Conservation (phyloP, 2,888 invertebrate species). For the Carpatolechia fugitivella region DNA sequence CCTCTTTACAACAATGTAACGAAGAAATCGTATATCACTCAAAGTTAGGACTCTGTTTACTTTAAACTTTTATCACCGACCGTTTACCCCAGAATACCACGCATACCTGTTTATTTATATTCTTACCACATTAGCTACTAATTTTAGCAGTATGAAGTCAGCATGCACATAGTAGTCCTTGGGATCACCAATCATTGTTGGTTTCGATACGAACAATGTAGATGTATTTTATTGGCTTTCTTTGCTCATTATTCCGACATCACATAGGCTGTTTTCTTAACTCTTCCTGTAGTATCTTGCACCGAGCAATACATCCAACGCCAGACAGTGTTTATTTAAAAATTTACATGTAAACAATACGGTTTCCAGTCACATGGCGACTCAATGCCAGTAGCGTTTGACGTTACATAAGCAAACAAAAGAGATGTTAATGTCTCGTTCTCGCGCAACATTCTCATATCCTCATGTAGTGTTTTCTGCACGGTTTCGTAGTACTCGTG, state of each 20-base stretch:
- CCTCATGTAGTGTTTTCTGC: conserved; percentile 19
- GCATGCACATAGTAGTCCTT: conserved; percentile 63
- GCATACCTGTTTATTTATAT: conserved; percentile 56
- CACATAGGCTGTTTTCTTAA: conserved; percentile 24
- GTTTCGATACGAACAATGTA: conserved; percentile 50
- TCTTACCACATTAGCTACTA: conserved; percentile 53
- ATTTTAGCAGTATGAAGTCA: conserved; percentile 61
- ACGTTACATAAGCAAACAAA: conserved; percentile 37
- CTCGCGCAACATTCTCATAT: conserved; percentile 21
- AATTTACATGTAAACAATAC: conserved; percentile 43
- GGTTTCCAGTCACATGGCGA: conserved; percentile 35
- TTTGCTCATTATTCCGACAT: conserved; percentile 31
- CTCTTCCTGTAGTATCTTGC: conserved; percentile 39
- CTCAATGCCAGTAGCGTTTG: conserved; percentile 42
- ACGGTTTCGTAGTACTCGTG: conserved; percentile 10
- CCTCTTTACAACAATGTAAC: neutral
- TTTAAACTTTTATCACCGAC: conserved; percentile 37
- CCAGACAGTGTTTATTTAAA: conserved; percentile 46
- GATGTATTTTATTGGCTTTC: conserved; percentile 41
- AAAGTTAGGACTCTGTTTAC: conserved; percentile 24
- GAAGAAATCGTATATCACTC: conserved; percentile 1
- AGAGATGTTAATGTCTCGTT: conserved; percentile 27
- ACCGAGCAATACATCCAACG: conserved; percentile 45
- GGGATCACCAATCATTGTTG: conserved; percentile 56
- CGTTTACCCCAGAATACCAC: conserved; percentile 50